Percentiles rank a stretch among this genome's conserved stretches.
Evolutionary conservation across 2,797 vertebrate species (phyloP).

Genomic region (Scyliorhinus canicula): DNA sequence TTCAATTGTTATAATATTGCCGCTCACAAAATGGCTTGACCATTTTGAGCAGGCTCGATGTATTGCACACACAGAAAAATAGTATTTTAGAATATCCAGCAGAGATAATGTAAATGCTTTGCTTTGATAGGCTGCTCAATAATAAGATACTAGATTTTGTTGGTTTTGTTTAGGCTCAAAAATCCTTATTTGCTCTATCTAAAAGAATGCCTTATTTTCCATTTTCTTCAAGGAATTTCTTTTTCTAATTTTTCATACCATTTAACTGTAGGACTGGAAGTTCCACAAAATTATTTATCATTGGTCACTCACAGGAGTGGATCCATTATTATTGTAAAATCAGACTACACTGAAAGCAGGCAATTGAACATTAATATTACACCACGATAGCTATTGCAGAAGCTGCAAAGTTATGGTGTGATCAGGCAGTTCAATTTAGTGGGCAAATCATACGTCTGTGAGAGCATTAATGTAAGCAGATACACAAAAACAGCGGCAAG

Average conservation of each 20-base stretch:
- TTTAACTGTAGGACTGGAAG: neutral
- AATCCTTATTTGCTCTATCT: neutral
- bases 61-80: neutral
- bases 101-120: neutral
- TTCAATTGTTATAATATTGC: neutral
- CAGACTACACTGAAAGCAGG: neutral
- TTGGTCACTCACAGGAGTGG: neutral
- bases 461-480: neutral
- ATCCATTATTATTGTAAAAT: neutral
- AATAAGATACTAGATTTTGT: neutral
- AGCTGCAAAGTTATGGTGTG: neutral
- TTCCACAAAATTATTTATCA: conserved; percentile 10
- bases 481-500: neutral
- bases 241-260: neutral
- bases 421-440: neutral
- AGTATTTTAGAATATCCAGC: neutral
- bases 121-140: neutral
- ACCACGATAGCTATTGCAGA: neutral
- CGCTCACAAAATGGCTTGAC: neutral
- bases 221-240: neutral
- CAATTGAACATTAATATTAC: conserved; percentile 11
- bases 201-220: neutral
- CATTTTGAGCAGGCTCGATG: neutral
- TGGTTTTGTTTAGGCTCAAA: neutral
- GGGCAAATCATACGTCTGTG: neutral